A percentile compares a stretch with the other conserved stretches of the same genome.
Conservation (phyloP, 2,797 vertebrate genomes). For the Macropodus opercularis region DNA sequence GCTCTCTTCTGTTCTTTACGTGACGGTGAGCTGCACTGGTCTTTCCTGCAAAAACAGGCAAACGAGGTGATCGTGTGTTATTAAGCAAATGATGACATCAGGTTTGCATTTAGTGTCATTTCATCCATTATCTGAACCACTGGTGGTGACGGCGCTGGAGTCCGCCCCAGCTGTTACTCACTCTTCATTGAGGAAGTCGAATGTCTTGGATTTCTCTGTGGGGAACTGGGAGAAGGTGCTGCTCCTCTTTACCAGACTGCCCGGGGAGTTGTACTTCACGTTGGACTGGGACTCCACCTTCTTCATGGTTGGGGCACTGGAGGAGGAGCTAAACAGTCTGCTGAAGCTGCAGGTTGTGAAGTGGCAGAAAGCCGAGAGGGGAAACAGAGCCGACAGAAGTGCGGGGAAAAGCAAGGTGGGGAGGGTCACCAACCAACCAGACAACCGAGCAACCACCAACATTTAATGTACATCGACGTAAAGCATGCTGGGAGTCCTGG, state of each 20-base stretch:
- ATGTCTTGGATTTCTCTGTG: constrained; percentile 89
- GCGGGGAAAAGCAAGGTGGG: constrained; percentile 54
- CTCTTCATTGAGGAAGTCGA: constrained; percentile 87
- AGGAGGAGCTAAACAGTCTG: constrained; percentile 94
- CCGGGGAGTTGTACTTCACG: constrained; percentile 89
- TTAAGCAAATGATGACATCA: too few species aligned
- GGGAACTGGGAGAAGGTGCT: constrained; percentile 95
- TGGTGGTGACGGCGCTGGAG: too few species aligned
- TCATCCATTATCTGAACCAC: too few species aligned
- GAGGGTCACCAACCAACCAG: constrained; percentile 61
- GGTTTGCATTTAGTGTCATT: too few species aligned
- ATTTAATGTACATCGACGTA: constrained; percentile 37
- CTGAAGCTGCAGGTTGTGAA: constrained; percentile 87
- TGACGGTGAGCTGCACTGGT: constrained; percentile 78
- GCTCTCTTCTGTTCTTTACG: constrained; percentile 96
- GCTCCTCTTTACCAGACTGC: constrained; percentile 82
- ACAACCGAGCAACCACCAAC: constrained; percentile 47
- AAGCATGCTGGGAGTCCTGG: constrained; percentile 68
- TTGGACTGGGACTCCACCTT: constrained; percentile 84
- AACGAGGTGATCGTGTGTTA: too few species aligned
- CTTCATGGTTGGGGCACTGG: constrained; percentile 86
- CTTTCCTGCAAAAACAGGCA: constrained; percentile 63
- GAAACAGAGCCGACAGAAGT: constrained; percentile 48
- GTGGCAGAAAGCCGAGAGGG: constrained; percentile 52
- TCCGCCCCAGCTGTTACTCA: constrained; percentile 69